phyloP scores from a whole-genome alignment of 2,888 invertebrate species.

The Dicycla oo region DNA sequence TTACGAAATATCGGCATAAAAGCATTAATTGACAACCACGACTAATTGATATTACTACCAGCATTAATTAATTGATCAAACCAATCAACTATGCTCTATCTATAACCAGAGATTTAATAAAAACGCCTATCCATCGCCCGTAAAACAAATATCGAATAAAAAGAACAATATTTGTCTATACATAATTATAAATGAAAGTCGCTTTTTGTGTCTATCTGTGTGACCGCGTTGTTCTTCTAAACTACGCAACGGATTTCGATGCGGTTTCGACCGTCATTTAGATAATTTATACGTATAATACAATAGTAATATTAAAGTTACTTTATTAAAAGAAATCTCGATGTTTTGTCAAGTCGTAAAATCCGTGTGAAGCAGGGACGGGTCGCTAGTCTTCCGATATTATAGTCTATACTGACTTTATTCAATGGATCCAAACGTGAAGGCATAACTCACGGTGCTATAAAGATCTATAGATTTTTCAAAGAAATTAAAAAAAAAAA shows the following conservation, averaged over 20 bases:
- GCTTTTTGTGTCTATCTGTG: background rate
- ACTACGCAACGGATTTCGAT: background rate
- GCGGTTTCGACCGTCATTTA: background rate
- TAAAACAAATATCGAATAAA: constrained; percentile 60
- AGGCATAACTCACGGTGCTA: constrained; percentile 85
- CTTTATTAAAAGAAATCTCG: fast-evolving
- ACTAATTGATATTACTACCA: constrained; percentile 43
- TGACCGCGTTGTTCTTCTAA: background rate
- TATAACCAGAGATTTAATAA: constrained; percentile 1
- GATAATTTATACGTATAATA: background rate
- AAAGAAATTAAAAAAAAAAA: constrained; percentile 88
- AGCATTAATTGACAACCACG: constrained; percentile 16
- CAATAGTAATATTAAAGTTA: background rate
- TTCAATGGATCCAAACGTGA: constrained; percentile 77
- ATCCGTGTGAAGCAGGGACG: background rate
- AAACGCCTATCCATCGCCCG: constrained; percentile 26
- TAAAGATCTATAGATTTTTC: constrained; percentile 87
- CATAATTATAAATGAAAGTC: background rate
- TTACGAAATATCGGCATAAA: constrained; percentile 2
- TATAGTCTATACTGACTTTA: constrained; percentile 46
- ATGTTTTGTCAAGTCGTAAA: background rate
- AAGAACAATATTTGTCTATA: constrained; percentile 61
- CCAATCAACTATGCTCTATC: constrained; percentile 34
- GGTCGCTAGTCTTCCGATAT: constrained; percentile 48
- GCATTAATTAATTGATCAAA: constrained; percentile 46